Conservation (phyloP, 2,888 invertebrate genomes). For the Taphrorychus bicolor region DNA sequence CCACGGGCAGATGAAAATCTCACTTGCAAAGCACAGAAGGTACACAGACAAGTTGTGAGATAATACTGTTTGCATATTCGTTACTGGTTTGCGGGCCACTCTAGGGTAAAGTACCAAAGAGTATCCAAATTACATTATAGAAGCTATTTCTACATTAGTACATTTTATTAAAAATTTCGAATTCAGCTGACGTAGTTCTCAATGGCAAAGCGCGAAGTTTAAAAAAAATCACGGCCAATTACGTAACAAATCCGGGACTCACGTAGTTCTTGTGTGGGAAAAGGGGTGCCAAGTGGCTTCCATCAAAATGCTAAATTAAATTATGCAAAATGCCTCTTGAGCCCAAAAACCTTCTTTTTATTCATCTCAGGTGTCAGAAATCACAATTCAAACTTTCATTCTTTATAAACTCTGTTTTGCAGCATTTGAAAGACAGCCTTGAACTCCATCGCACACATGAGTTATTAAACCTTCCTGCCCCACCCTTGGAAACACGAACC, state of each 20-base stretch:
- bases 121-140: not conserved
- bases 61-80: conserved; percentile 1
- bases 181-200: too few species aligned
- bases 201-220: too few species aligned
- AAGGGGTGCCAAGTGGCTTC: conserved; percentile 13
- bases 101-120: not conserved
- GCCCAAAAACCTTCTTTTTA: not conserved
- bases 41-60: not conserved
- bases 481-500: too few species aligned
- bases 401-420: not conserved
- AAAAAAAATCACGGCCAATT: too few species aligned
- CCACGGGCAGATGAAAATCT: not conserved
- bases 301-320: conserved; percentile 22
- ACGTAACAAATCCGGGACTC: not conserved
- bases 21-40: not conserved
- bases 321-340: conserved; percentile 23
- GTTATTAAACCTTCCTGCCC: too few species aligned
- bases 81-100: not conserved
- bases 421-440: not conserved
- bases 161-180: too few species aligned
- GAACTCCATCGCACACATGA: too few species aligned
- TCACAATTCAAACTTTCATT: not conserved
- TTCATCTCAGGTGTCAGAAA: not conserved
- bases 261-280: not conserved
- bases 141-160: not conserved